phyloP scores from a whole-genome alignment of 2,797 vertebrate species.

The Malacoraja senta region DNA sequence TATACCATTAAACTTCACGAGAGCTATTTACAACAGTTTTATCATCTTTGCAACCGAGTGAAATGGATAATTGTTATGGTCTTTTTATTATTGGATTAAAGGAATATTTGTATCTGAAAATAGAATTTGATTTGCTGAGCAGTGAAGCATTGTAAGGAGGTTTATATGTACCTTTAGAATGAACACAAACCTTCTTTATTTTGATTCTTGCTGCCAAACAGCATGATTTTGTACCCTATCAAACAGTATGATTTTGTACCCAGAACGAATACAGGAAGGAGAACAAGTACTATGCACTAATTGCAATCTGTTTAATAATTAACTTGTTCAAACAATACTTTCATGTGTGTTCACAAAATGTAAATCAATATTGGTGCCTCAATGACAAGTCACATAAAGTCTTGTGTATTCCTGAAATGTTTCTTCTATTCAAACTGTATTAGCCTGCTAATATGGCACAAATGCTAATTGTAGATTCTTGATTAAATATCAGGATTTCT shows the following conservation, averaged over 20 bases:
- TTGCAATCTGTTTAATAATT: neutral
- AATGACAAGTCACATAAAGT: neutral
- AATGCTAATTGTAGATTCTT: neutral
- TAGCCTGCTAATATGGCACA: neutral
- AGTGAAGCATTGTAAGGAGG: neutral
- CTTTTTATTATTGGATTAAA: neutral
- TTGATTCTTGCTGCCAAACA: neutral
- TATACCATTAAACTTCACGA: neutral
- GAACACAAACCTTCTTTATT: neutral
- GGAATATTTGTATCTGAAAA: neutral
- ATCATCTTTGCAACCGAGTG: neutral
- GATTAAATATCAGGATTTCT: constrained; percentile 16
- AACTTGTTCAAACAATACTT: neutral
- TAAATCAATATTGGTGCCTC: neutral
- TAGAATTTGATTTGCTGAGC: neutral
- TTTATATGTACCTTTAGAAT: neutral
- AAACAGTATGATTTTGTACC: neutral
- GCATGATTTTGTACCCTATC: neutral
- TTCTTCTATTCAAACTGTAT: neutral
- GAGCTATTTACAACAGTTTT: neutral
- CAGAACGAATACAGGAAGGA: neutral
- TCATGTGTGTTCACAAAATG: neutral
- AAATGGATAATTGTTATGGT: neutral
- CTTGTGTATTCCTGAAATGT: neutral
- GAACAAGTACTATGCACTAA: neutral